phyloP scores from a whole-genome alignment of 2,797 vertebrate species.

The Apogon hyalosoma region DNA sequence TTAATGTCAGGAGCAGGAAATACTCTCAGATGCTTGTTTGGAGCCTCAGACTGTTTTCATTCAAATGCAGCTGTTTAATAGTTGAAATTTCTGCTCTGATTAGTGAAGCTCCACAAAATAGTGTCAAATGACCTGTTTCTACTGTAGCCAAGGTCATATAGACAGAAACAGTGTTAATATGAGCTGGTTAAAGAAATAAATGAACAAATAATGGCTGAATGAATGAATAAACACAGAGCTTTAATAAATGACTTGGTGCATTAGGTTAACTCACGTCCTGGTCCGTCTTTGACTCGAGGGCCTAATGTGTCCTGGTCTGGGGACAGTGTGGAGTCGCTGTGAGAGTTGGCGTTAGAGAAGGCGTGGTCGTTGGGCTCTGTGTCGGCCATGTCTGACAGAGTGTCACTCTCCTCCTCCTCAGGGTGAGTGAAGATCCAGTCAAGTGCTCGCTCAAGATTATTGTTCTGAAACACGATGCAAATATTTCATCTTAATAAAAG shows the following conservation, averaged over 20 bases:
- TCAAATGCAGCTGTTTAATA: no score
- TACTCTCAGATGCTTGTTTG: background rate
- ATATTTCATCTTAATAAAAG: background rate
- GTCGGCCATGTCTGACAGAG: conserved; percentile 85
- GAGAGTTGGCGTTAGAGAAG: conserved; percentile 82
- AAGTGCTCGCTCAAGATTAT: conserved; percentile 94
- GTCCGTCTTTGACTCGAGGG: conserved; percentile 93
- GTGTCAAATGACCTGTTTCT: background rate
- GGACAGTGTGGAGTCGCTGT: conserved; percentile 90
- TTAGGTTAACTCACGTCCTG: conserved; percentile 90
- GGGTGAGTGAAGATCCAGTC: conserved; percentile 98
- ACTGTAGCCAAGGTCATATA: no score
- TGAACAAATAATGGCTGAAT: no score
- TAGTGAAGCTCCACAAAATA: background rate
- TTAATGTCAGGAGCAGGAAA: conserved; percentile 3
- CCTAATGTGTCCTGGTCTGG: conserved; percentile 88
- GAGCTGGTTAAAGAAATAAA: no score
- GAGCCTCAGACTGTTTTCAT: background rate
- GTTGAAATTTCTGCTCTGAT: background rate
- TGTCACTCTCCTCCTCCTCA: conserved; percentile 90
- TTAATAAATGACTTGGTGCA: background rate
- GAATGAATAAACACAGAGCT: background rate
- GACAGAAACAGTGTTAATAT: no score
- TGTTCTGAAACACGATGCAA: conserved; percentile 85
- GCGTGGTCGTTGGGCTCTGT: conserved; percentile 89